A percentile compares a stretch with the other conserved stretches of the same genome.
These are phyloP conservation scores for Saccopteryx bilineata DNA, from an alignment of 2,113 vertebrate species.

Conservation along the genomic window DNA sequence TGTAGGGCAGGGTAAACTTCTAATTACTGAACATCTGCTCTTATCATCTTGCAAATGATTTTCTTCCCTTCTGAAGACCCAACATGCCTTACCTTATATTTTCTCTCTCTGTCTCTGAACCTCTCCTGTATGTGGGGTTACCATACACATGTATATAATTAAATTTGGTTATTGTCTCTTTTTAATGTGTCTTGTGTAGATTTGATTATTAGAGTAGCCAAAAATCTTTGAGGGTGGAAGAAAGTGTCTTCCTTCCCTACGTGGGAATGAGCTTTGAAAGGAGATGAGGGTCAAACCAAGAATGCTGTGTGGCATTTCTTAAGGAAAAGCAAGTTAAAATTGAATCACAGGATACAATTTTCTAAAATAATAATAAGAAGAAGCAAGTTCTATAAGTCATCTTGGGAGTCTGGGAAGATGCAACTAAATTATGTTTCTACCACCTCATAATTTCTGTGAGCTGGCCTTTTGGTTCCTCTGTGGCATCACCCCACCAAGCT, in stretches of 20 bases:
- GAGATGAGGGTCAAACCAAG: conserved; percentile 61
- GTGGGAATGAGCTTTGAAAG: conserved; percentile 59
- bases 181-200: background rate
- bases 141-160: background rate
- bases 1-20: background rate
- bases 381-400: background rate
- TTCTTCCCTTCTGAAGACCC: background rate
- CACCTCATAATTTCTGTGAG: background rate
- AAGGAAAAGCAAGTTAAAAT: conserved; percentile 67
- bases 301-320: conserved; percentile 33
- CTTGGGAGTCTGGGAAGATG: background rate
- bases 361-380: background rate
- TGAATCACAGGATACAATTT: conserved; percentile 53
- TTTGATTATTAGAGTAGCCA: background rate
- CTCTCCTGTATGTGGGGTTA: background rate
- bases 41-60: background rate
- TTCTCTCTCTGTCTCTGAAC: background rate
- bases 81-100: background rate
- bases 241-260: background rate
- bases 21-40: background rate
- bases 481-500: background rate
- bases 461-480: background rate
- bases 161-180: background rate
- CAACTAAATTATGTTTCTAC: background rate
- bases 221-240: background rate